These are phyloP conservation scores for Bombus vancouverensis DNA, from an alignment of 1,140 invertebrate species.

Conservation along the genomic window DNA sequence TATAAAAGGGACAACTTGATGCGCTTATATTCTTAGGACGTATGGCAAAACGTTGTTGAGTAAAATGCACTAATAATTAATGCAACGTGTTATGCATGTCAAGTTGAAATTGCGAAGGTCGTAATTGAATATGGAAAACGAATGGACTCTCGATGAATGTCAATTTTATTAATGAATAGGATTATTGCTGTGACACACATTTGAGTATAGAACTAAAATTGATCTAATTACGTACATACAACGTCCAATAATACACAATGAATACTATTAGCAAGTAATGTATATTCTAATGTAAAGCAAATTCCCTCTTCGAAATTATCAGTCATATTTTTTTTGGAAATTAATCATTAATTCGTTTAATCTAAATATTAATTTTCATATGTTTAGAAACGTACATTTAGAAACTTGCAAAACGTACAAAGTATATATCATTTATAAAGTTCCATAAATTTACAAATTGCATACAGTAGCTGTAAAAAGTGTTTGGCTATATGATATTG, in stretches of 20 bases:
- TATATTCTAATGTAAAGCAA: too few species aligned
- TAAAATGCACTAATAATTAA: conserved; percentile 33
- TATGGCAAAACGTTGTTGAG: background rate
- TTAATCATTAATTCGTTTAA: too few species aligned
- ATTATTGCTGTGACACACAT: conserved; percentile 1
- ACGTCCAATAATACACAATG: background rate
- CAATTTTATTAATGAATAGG: background rate
- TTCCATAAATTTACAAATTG: background rate
- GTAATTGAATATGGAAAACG: conserved; percentile 5
- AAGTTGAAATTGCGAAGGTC: conserved; percentile 17
- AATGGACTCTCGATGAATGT: conserved; percentile 21
- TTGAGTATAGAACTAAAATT: background rate
- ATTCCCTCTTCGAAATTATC: too few species aligned
- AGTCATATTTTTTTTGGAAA: too few species aligned
- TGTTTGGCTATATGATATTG: background rate
- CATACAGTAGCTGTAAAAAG: background rate
- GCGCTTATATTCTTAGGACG: background rate
- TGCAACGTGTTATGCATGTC: background rate
- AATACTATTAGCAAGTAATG: background rate
- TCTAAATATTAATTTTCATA: too few species aligned
- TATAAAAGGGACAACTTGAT: background rate
- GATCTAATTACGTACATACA: background rate
- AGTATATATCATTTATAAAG: background rate
- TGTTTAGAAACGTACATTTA: too few species aligned
- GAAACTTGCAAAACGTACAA: background rate